Percentiles rank a stretch among this genome's conserved stretches.
Conservation (phyloP, 1,140 invertebrate genomes). For the Ips typographus region DNA sequence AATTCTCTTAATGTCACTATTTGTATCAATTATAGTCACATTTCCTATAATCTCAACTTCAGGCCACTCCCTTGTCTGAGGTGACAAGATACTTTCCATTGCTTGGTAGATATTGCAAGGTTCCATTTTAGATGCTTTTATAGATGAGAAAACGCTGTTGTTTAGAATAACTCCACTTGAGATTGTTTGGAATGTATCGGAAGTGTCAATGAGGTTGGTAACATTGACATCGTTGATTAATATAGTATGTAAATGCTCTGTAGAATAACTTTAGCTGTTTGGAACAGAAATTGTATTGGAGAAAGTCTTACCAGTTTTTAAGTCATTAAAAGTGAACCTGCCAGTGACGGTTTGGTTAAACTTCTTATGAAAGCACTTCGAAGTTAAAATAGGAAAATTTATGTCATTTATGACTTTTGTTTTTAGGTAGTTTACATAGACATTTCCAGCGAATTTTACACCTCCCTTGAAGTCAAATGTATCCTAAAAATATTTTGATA, state of each 20-base stretch:
- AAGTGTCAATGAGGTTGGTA: slow-evolving; percentile 40
- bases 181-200: slow-evolving; percentile 36
- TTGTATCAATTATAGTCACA: slow-evolving; percentile 36
- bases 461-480: slow-evolving; percentile 9
- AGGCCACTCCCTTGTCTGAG: slow-evolving; percentile 35
- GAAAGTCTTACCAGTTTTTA: slow-evolving; percentile 23
- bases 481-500: not conserved
- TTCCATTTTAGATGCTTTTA: slow-evolving; percentile 28
- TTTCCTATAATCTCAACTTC: slow-evolving; percentile 37
- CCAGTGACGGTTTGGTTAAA: slow-evolving; percentile 42
- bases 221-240: slow-evolving; percentile 44
- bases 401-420: slow-evolving; percentile 40
- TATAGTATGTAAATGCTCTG: slow-evolving; percentile 41
- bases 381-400: slow-evolving; percentile 36
- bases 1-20: slow-evolving; percentile 33
- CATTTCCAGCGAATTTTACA: slow-evolving; percentile 23
- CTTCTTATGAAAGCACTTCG: slow-evolving; percentile 38
- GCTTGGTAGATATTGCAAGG: slow-evolving; percentile 39
- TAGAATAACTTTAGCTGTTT: no score
- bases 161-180: slow-evolving; percentile 33
- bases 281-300: no score
- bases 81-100: slow-evolving; percentile 37
- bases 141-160: slow-evolving; percentile 32
- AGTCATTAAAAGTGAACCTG: slow-evolving; percentile 31
- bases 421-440: slow-evolving; percentile 36